Evolutionary conservation across 2,113 vertebrate genomes (phyloP), one percentile per base, ranked within the genome.

Genomic region (Saccopteryx leptura): DNA sequence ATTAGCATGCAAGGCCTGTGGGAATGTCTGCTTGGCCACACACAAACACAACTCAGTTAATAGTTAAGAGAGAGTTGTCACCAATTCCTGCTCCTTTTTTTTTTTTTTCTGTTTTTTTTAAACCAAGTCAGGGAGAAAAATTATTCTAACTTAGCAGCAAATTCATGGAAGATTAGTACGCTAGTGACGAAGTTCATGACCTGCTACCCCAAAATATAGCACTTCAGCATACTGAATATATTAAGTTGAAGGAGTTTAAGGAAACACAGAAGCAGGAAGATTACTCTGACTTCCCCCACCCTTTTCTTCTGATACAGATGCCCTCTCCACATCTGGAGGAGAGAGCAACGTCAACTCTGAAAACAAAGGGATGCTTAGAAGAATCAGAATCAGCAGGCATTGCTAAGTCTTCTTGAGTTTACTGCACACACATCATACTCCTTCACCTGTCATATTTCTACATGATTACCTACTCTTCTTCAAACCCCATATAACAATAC

Each of bases 61-160:
- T 71, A 19, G 3, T 76, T 88, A n/a, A 18, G 13, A 84, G 60
- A 31, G 58, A 83, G 21, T 61, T 83, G 14, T 83, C 94, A 60
- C 13, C 61, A 86, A 60, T 90, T 80, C 8, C 18, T 92, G 21
- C 4, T 93, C 24, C 63, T 84, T 82, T 84, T 52, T 63, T 2
- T 79, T 78, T 68, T 60, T 2, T 91, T n/a, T 68, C 80, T 81
- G 83, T 63, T 2, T 91, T n/a, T 68, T 84, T 81, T 87, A 58
- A 18, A 52, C 23, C 65, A 52, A 89, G 19, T 52, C 63, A 92
- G 3, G 11, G 26, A 86, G 12, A 58, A 96, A 88, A 95, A 79
- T 78, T 92, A 92, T 97, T 86, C 88, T 90, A 86, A 65, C 79
- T 97, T 83, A 90, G 58, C 82, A 90, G 52, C 74, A 88, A 95